phyloP scores from a whole-genome alignment of 2,113 vertebrate genomes.

The Zootoca vivipara region DNA sequence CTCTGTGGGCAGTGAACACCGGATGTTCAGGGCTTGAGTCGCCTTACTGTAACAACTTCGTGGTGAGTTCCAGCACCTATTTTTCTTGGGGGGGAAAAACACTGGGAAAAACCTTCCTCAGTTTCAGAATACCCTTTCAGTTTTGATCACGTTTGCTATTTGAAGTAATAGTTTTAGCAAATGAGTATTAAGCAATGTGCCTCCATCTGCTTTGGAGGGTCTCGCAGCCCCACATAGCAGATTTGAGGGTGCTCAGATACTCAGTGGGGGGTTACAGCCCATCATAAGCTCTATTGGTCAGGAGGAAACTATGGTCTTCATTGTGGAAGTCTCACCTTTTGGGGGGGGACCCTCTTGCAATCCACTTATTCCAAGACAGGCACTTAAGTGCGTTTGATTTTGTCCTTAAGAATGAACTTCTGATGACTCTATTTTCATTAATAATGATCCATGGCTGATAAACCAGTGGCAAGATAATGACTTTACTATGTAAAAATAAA shows the following conservation, averaged over 20 bases:
- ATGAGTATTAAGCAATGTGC: too few species aligned
- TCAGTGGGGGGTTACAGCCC: too few species aligned
- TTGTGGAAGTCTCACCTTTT: background rate
- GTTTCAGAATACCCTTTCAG: too few species aligned
- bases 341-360: background rate
- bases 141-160: too few species aligned
- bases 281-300: background rate
- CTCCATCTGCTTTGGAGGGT: background rate
- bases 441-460: slow-evolving; percentile 48
- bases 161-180: too few species aligned
- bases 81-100: too few species aligned
- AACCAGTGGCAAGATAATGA: slow-evolving; percentile 63
- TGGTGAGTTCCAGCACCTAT: too few species aligned
- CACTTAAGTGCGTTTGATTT: background rate
- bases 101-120: too few species aligned
- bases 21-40: too few species aligned
- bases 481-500: slow-evolving; percentile 36
- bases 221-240: background rate
- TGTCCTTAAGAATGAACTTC: slow-evolving; percentile 14
- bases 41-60: too few species aligned
- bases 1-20: too few species aligned
- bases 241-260: background rate
- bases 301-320: background rate
- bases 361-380: background rate
- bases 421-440: background rate